Evolutionary conservation across 2,113 vertebrate species (phyloP), one percentile per base, ranked within the genome.

Genomic region (Apeltes quadracus): DNA sequence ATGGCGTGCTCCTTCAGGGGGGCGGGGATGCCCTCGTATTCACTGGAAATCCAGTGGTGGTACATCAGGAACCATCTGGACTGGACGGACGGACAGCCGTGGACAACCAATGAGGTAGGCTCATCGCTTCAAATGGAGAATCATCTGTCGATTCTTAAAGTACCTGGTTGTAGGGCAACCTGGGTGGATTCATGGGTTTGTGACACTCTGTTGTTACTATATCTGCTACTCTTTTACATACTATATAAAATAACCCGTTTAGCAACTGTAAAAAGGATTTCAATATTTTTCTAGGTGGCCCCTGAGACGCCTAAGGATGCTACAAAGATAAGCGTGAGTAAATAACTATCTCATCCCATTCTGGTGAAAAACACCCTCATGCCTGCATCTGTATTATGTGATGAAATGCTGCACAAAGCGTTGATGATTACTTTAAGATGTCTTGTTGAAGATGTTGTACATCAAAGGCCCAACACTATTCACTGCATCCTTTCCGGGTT

Each of bases 21-120:
- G 72, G 95, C 95, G 0, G 95, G 96, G 51, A 96, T 93, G 15
- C 96, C 97, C 1, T 96, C 97, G 68, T 96, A 96, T 80, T 97
- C 96, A 0, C 93, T 99, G 20, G 97, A 98, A 93, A 99, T 99
- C 87, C 97, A 98, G 94, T 99, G 97, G 97, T 99, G 97, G 97
- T 98, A 98, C 58, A 93, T 97, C 82, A 94, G 96, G 64, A 95
- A 94, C 90, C 95, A 94, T 85, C 84, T 83, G 56, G 97, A 97
- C 87, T 97, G 96, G 96, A 94, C 92, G 0, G 96, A 97, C 89
- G 95, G 95, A 78, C 94, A 96, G 85, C 87, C 94, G 0, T 97
- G 96, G 96, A 93, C 91, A 66, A 94, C 94, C 50, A 95, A 93
- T 84, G 95, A 97, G 94, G 97, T 90, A 43, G 15, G 79, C 77